Conservation (phyloP, 2,797 vertebrate genomes). For the Catharus ustulatus region DNA sequence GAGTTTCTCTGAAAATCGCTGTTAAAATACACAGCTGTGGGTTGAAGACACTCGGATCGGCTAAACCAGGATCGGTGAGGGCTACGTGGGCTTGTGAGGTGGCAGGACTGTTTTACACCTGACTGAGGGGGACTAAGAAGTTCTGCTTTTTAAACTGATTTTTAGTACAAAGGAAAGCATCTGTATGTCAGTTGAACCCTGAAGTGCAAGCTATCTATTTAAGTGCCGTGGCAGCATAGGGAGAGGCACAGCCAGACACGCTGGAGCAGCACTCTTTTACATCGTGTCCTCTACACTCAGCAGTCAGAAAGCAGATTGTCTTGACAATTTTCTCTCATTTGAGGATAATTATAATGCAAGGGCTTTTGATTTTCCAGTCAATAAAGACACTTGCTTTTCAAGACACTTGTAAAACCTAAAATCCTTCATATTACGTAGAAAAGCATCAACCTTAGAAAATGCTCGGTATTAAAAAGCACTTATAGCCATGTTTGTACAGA, state of each 20-base stretch:
- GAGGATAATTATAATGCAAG: background rate
- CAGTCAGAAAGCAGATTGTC: background rate
- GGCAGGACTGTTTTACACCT: background rate
- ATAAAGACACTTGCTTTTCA: background rate
- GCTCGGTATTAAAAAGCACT: background rate
- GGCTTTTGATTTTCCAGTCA: background rate
- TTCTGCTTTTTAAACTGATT: background rate
- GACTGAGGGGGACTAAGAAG: background rate
- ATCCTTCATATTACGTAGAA: background rate
- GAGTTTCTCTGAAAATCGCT: background rate
- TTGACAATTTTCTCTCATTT: background rate
- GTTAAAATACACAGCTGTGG: background rate
- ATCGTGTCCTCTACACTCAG: background rate
- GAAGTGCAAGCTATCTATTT: too few species aligned
- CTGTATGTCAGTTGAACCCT: too few species aligned
- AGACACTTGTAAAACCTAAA: background rate
- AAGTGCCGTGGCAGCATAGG: background rate
- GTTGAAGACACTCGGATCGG: accelerated
- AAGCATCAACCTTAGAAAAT: background rate
- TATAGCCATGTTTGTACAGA: background rate
- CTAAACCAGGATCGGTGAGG: background rate
- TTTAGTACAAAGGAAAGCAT: background rate
- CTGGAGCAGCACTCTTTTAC: background rate
- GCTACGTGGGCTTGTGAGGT: background rate
- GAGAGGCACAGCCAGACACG: too few species aligned